Base-by-base conservation (phyloP, 2,888 invertebrate species). In the Seira ritae region DNA sequence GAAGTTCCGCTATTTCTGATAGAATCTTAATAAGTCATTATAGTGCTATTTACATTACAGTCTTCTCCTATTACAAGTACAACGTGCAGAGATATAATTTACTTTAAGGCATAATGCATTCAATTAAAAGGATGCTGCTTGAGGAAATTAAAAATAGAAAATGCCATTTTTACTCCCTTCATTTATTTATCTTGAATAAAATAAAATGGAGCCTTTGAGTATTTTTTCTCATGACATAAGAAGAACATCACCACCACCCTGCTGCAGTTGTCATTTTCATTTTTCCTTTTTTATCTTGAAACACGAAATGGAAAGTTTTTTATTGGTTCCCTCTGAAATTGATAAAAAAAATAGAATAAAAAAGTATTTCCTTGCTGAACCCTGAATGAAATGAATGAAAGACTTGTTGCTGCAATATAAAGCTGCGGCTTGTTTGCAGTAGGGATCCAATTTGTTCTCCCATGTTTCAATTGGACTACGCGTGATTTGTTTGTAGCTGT, bases 231-330 rank as follows among this genome's bases (percentile, higher is more conserved):
- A 55, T 55, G 55, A 55, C 55, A 55, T 55, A 55, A 55, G 31
- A 31, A 31, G 31, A 31, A 31, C 31, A 31, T 31, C 31, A 4
- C 55, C 15, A 55, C 31, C 31, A 31, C 55, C 3, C 55, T 55
- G 12, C 55, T 12, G 3, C 55, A 55, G 42, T 42, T 12, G 12
- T 12, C 55, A 12, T 12, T 31, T 31, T 31, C 31, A n/a, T 42
- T 55, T 55, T 55, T 55, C 12, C 55, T 12, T 55, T 55, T 55
- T 55, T 55, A 55, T 55, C 55, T 55, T 55, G 15, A 8, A 17
- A 55, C 55, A 55, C 15, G 55, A 55, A 55, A 55, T 55, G 55
- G 55, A 55, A 55, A 55, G 55, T 55, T 55, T 55, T 31, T 55
- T 55, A 55, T 55, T 55, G 55, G 17, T 17, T 55, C 17, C 55